Conservation (phyloP, 2,113 vertebrate genomes). For the Crocuta crocuta region DNA sequence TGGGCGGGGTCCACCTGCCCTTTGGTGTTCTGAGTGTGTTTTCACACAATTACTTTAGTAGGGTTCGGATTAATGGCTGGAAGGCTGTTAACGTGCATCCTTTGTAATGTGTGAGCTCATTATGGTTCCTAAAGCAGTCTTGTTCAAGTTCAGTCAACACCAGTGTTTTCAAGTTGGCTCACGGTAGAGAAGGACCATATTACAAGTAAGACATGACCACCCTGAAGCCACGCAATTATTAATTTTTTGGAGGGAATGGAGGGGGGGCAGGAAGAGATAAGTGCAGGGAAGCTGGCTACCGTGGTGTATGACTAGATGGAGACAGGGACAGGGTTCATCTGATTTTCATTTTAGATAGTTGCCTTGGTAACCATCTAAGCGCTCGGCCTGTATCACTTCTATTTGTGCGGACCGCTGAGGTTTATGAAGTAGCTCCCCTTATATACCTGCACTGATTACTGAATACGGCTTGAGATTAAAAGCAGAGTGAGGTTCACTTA, state of each 20-base stretch:
- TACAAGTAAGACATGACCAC: neutral
- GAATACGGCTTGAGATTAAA: slow-evolving; percentile 9
- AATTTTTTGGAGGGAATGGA: neutral
- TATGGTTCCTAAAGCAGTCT: neutral
- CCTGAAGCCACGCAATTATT: neutral
- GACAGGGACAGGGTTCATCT: neutral
- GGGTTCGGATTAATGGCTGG: neutral
- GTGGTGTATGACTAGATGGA: neutral
- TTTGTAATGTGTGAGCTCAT: neutral
- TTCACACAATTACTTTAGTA: neutral
- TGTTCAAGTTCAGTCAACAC: neutral
- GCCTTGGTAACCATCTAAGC: slow-evolving; percentile 8
- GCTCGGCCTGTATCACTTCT: neutral
- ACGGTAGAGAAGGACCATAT: neutral
- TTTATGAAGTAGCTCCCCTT: neutral
- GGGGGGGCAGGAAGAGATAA: neutral
- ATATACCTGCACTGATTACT: neutral
- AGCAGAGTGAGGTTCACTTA: neutral
- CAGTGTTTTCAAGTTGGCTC: neutral
- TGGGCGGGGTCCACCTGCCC: neutral
- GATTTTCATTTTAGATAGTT: slow-evolving; percentile 57
- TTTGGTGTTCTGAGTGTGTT: neutral
- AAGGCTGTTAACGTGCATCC: neutral
- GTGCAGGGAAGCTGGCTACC: neutral
- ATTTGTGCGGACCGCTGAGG: neutral